Base-by-base conservation (phyloP, 2,888 invertebrate species). In the Mystacides longicornis region DNA sequence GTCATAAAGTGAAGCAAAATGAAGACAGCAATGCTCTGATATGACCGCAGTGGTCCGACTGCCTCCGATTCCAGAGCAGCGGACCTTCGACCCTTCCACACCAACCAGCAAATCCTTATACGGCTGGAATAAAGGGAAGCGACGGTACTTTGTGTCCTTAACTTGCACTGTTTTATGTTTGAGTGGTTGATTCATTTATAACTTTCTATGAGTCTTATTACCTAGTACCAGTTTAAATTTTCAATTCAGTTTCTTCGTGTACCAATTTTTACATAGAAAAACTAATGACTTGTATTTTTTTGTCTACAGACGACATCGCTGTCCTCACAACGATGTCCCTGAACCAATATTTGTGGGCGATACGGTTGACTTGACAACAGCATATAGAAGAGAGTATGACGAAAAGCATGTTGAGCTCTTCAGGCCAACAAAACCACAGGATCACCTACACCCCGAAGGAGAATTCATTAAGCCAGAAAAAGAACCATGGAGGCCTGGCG, bases 231-330 rank as follows among this genome's bases (percentile, higher is more conserved):
- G n/a, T n/a, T n/a, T n/a, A n/a, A n/a, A n/a, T n/a, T n/a, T n/a
- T n/a, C n/a, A n/a, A n/a, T n/a, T n/a, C n/a, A n/a, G n/a, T n/a
- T n/a, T n/a, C n/a, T n/a, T n/a, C n/a, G n/a, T n/a, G n/a, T n/a
- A n/a, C n/a, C n/a, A n/a, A n/a, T n/a, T n/a, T n/a, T n/a, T n/a
- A n/a, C n/a, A n/a, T n/a, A 43, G 14, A 9, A 43, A 43, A 9
- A 9, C 16, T 43, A 5, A 18, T 27, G 27, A 27, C 27, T 27
- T 18, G 11, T 43, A 58, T 49, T 46, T 42, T 63, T 64, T 62
- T 50, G 18, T 58, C 79, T 78, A 1, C 72, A 92, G 92, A 69
- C 88, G 88, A 64, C 92, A 92, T 74, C 84, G 87, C 66, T 92
- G 92, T 73, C 82, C 87, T 63, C 90, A 89, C 73, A 82, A 81